Percentiles rank a stretch among this genome's conserved stretches.
Evolutionary conservation across 2,797 vertebrate genomes (phyloP).

Genomic region (Neosilurus mollespiculum): DNA sequence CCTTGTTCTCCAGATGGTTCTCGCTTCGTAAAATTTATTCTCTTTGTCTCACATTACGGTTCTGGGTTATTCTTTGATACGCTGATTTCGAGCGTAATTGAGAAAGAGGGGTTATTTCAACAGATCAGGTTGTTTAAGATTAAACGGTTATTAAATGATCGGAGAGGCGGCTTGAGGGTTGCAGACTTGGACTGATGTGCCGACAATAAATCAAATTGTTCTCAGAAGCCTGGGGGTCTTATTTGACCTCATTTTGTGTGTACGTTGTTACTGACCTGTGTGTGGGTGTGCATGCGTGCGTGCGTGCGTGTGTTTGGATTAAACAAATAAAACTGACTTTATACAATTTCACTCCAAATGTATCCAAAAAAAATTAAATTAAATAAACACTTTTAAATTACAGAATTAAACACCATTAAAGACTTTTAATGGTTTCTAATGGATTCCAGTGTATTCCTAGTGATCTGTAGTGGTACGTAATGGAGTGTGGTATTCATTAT

Average conservation of each 20-base stretch:
- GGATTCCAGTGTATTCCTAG: too few relatives aligned
- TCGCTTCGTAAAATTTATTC: slow-evolving; percentile 24
- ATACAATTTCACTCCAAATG: neutral
- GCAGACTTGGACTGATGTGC: neutral
- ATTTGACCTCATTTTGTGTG: neutral
- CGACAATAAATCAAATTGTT: slow-evolving; percentile 22
- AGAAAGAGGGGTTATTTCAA: slow-evolving; percentile 18
- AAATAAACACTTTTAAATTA: too few relatives aligned
- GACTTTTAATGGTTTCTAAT: neutral
- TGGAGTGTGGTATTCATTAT: too few relatives aligned
- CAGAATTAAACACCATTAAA: neutral
- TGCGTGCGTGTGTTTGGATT: neutral
- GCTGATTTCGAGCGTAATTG: slow-evolving; percentile 18
- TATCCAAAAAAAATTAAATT: neutral
- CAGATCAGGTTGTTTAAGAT: slow-evolving; percentile 27
- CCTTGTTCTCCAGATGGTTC: slow-evolving; percentile 30
- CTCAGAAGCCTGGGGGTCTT: slow-evolving; percentile 4
- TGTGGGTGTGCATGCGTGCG: neutral
- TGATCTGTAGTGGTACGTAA: neutral
- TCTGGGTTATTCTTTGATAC: slow-evolving; percentile 20
- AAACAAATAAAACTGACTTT: neutral
- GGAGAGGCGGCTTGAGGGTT: neutral
- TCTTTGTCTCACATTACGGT: slow-evolving; percentile 22
- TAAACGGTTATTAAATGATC: slow-evolving; percentile 26
- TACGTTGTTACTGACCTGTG: slow-evolving; percentile 1